These are phyloP conservation scores for Rhinatrema bivittatum DNA, from an alignment of 2,797 vertebrate genomes.

Conservation along the genomic window DNA sequence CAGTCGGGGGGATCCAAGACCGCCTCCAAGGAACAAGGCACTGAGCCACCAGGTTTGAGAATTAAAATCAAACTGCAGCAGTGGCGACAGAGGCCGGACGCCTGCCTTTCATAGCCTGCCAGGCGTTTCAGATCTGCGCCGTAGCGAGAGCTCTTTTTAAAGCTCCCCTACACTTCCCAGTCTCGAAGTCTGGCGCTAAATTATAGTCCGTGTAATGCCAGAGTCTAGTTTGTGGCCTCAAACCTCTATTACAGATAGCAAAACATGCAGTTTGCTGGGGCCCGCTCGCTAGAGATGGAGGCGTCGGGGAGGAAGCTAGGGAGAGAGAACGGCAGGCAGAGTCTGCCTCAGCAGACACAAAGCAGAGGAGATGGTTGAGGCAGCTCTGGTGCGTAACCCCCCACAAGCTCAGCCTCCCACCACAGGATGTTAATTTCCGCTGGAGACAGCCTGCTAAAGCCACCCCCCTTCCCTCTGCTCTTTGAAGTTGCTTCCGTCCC, in stretches of 20 bases:
- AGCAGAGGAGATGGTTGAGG: too few species aligned
- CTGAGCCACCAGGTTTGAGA: too few species aligned
- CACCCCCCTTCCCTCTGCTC: not conserved
- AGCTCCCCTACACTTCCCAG: not conserved
- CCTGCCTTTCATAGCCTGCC: not conserved
- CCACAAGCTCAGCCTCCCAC: too few species aligned
- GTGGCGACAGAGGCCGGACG: not conserved
- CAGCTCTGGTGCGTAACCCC: too few species aligned
- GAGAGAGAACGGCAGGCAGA: too few species aligned
- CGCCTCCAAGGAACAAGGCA: too few species aligned
- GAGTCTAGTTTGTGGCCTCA: too few species aligned
- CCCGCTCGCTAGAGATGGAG: too few species aligned
- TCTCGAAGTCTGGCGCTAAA: not conserved
- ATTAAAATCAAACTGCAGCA: not conserved
- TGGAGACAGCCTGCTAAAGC: conserved; percentile 1
- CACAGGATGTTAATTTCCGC: conserved; percentile 1
- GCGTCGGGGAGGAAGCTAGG: too few species aligned
- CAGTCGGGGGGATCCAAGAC: not conserved
- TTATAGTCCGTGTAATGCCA: not conserved
- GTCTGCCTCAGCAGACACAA: too few species aligned
- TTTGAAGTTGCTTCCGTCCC: conserved; percentile 1
- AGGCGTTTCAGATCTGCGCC: not conserved
- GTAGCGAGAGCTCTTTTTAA: not conserved
- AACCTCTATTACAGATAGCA: not conserved
- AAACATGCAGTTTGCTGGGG: too few species aligned